Base-by-base conservation (phyloP, 2,888 invertebrate genomes). In the Polyploca ridens region DNA sequence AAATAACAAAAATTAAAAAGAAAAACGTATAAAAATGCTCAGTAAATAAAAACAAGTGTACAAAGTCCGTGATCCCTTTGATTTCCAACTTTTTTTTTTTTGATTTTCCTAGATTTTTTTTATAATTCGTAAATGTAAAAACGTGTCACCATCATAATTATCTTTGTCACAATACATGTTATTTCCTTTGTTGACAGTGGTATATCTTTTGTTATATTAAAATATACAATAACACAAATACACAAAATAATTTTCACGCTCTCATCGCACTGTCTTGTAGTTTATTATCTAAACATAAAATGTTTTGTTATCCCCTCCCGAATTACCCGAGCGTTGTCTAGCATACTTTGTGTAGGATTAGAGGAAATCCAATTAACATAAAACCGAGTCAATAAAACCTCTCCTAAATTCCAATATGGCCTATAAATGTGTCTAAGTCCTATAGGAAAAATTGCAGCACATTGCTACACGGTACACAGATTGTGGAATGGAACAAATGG, bases 381-480 rank as follows among this genome's bases (percentile, higher is more conserved):
- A 85, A 87, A 82, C 79, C 75, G 74, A 83, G 82, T 82, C 84
- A 86, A 87, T 88, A 85, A 85, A 88, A 86, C 83, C 79, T 82
- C 84, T 84, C 83, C 83, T 87, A 86, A 88, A 87, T 87, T 84
- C 83, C 82, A 81, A 85, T 85, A 84, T 82, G 74, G 83, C 80
- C 83, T 83, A 82, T 87, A 86, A 86, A 85, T 85, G 86, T 85
- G 80, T 83, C 82, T 81, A 75, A 81, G 76, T 77, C 74, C 75
- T 78, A 82, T 80, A 70, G 80, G 79, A 82, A 81, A 81, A 78
- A 82, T 79, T 78, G 79, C 79, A 74, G 70, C 69, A 66, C 69
- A 63, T 44, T 69, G 41, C 68, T 8, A 69, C 70, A 13, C 67
- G 80, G 74, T 65, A 70, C 81, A 66, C 41, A 38, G 74, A 65